phyloP scores from a whole-genome alignment of 2,797 vertebrate genomes.

The Sebastes diaconus region DNA sequence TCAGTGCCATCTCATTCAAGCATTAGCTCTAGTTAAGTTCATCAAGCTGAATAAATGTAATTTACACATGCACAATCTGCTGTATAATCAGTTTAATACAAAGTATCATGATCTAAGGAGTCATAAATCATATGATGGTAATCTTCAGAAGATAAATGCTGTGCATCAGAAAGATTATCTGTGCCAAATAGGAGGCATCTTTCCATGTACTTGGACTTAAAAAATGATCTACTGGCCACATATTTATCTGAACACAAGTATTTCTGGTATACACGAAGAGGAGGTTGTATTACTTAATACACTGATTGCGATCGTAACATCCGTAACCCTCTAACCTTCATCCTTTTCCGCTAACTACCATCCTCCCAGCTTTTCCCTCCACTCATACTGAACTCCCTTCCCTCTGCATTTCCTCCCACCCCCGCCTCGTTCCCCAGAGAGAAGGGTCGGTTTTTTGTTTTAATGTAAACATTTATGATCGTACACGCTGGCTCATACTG shows the following conservation, averaged over 20 bases:
- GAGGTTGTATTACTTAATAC: conserved; percentile 23
- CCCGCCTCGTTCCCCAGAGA: conserved; percentile 7
- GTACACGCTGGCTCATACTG: not conserved
- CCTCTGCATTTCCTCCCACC: conserved; percentile 45
- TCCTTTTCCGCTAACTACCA: conserved; percentile 26
- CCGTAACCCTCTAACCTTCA: conserved; percentile 15
- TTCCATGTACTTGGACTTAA: not conserved
- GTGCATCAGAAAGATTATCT: not conserved
- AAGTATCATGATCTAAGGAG: not conserved
- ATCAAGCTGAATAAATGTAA: not conserved
- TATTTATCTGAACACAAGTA: not conserved
- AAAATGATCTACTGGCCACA: conserved; percentile 3
- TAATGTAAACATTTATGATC: conserved; percentile 40
- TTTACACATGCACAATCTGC: not conserved
- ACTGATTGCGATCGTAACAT: conserved; percentile 21
- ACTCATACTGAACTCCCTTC: conserved; percentile 16
- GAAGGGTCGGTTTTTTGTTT: conserved; percentile 9
- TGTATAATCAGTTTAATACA: not conserved
- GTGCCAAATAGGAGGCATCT: not conserved
- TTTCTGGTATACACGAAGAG: not conserved
- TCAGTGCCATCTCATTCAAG: not conserved
- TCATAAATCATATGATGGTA: not conserved
- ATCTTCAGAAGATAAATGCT: not conserved
- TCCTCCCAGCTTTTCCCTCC: conserved; percentile 19
- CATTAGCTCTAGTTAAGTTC: not conserved